Base-by-base conservation (phyloP, 2,113 vertebrate species). In the Vulpes vulpes region DNA sequence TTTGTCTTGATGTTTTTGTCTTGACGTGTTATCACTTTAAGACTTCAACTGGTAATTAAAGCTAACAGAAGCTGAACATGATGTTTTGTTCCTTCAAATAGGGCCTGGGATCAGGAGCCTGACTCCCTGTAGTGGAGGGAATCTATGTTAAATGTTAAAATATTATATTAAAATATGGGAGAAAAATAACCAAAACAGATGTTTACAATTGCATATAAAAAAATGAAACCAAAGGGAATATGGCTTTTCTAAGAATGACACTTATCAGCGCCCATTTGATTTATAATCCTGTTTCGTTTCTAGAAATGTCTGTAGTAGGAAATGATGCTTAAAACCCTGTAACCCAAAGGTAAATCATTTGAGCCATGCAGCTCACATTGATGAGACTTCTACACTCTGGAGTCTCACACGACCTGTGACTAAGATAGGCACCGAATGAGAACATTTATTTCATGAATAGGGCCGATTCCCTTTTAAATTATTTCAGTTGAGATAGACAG, bases 401-500 rank as follows among this genome's bases (percentile, higher is more conserved):
- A 87, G 60, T 22, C 74, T 94, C n/a, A 89, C 27, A 12, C 17
- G 27, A 95, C 35, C 65, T 65, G 25, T 96, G 35, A 96, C 96
- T 20, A 38, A 97, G 22, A 19, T 86, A 95, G 60, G 64, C 74
- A 96, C 81, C 83, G 92, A 97, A 59, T 30, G 64, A 0, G 6
- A 59, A n/a, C 30, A 96, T 30, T 8, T 53, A 90, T 20, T 51
- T 96, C 0, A 10, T 84, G 95, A 73, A 15, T 78, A 83, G 8
- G 65, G 90, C 22, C 1, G 67, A 95, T 89, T 67, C 12, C 82
- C 25, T 93, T 87, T 94, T 85, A 94, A 97, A 95, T 94, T 64
- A 94, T 79, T 78, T 60, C 94, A 95, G 79, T 25, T 97, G 79
- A 84, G 69, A 96, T 38, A 96, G n/a, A 94, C 89, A 97, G 69